Base-by-base conservation (phyloP, 2,888 invertebrate genomes). In the Troides oblongomaculatus region DNA sequence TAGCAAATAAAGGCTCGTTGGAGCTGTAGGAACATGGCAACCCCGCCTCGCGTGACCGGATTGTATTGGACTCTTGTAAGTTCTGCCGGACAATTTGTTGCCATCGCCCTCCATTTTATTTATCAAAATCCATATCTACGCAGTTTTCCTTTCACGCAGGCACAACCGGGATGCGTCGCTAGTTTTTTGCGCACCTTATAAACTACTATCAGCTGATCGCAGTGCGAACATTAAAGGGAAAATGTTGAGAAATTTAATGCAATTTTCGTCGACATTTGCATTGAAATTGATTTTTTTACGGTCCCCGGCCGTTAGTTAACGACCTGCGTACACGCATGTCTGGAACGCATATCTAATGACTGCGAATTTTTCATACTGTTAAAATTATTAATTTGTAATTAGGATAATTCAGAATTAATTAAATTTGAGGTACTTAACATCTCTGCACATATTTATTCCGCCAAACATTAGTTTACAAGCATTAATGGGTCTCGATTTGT, bases 201-300 rank as follows among this genome's bases (percentile, higher is more conserved):
- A 69, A 77, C 75, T 74, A 85, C 84, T 87, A 89, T 87, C 86
- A 85, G 72, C 72, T 74, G 87, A 88, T 88, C 73, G 73, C 76
- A 89, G 88, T 89, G 80, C 75, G 73, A 79, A 79, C 78, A 84
- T 77, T 82, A 87, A 87, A 87, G 81, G 80, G 83, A 87, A 86
- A 86, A 85, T 76, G 80, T 75, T 76, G 76, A 75, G 82, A 86
- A 39, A 39, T 39, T 81, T 79, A 78, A 72, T 83, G 76, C 87
- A 89, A 86, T 90, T 89, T 89, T 86, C 77, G 80, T 74, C 69
- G 80, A 78, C 83, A 89, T 91, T 90, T 88, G 87, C 88, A 90
- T 90, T 72, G 80, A 85, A 88, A 88, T 89, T 86, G 81, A 78
- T 84, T 87, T 88, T 39, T 88, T 83, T 80, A 62, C 78, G 79